Evolutionary conservation across 2,113 vertebrate species (phyloP), one percentile per base, ranked within the genome.

Genomic region (Setophaga kirtlandii): DNA sequence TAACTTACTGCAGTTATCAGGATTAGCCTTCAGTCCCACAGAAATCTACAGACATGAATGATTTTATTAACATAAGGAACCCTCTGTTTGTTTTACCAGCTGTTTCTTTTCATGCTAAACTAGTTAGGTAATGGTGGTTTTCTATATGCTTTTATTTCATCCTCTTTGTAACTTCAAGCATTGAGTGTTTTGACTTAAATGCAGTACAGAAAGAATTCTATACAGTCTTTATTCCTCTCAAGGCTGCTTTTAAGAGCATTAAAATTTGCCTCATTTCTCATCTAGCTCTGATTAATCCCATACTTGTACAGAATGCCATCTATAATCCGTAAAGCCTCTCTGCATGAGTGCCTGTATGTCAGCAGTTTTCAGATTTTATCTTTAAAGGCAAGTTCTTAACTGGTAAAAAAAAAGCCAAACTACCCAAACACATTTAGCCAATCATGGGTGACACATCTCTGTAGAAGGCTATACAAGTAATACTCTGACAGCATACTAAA

Each of bases 331-430:
- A 95, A 94, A 93, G 79, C 73, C 44, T 82, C 83, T 84, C 46
- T 84, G 73, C 86, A 41, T 18, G 19, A 75, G 16, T 81, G 64
- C 41, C 58, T 71, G 17, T n/a, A 65, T 37, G 41, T 79, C 83
- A 96, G 65, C 73, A 94, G 44, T 89, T 83, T 96, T 75, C 80
- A 89, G 69, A 89, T 75, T 82, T 89, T 69, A 90, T 68, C 68
- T 79, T 87, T 53, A 87, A 92, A 87, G n/a, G 23, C 49, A 91
- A 71, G 37, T 35, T 89, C 37, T 90, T 74, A 77, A 83, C 33
- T 47, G 20, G 68, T 77, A 37, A 63, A 83, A 89, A 88, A 85
- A 90, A 87, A 71, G 13, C 30, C 18, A 70, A 76, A 75, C 31
- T 65, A 84, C 20, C 33, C 35, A 82, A 82, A 87, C 12, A 80